phyloP scores from a whole-genome alignment of 2,888 invertebrate genomes.

The Baccha elongata region DNA sequence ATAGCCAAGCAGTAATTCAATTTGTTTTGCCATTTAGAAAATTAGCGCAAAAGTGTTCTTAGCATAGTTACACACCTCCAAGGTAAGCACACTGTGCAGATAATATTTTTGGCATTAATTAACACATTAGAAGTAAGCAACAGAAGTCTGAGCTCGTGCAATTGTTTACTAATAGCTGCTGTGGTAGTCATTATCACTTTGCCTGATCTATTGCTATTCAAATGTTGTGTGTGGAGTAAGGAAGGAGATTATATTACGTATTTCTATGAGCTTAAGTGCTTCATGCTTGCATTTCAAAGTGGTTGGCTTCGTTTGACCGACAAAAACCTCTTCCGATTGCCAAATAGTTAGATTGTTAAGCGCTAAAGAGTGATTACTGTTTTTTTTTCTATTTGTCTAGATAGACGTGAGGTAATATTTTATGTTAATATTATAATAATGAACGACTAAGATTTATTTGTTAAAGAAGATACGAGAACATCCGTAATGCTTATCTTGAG shows the following conservation, averaged over 20 bases:
- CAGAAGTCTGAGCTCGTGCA: slow-evolving; percentile 36
- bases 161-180: slow-evolving; percentile 34
- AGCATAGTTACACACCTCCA: slow-evolving; percentile 3
- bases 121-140: slow-evolving; percentile 43
- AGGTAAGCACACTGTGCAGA: slow-evolving; percentile 18
- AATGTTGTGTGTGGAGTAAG: slow-evolving; percentile 28
- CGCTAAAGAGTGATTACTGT: slow-evolving; percentile 16
- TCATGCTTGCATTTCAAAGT: slow-evolving; percentile 47
- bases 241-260: slow-evolving; percentile 5
- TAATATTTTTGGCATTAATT: slow-evolving; percentile 47
- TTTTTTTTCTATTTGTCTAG: slow-evolving; percentile 8
- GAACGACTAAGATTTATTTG: neutral
- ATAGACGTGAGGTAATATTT: slow-evolving; percentile 11
- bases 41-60: slow-evolving; percentile 30
- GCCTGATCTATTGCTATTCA: slow-evolving; percentile 54
- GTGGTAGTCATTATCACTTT: slow-evolving; percentile 38
- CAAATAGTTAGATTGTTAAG: slow-evolving; percentile 24
- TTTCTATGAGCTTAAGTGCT: too few relatives aligned
- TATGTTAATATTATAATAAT: neutral
- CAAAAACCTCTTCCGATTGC: slow-evolving; percentile 53
- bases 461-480: too few relatives aligned
- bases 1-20: slow-evolving; percentile 22
- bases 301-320: slow-evolving; percentile 11
- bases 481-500: too few relatives aligned
- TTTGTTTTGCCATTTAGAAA: slow-evolving; percentile 36